phyloP scores from a whole-genome alignment of 2,113 vertebrate genomes.

The Thryonomys swinderianus region DNA sequence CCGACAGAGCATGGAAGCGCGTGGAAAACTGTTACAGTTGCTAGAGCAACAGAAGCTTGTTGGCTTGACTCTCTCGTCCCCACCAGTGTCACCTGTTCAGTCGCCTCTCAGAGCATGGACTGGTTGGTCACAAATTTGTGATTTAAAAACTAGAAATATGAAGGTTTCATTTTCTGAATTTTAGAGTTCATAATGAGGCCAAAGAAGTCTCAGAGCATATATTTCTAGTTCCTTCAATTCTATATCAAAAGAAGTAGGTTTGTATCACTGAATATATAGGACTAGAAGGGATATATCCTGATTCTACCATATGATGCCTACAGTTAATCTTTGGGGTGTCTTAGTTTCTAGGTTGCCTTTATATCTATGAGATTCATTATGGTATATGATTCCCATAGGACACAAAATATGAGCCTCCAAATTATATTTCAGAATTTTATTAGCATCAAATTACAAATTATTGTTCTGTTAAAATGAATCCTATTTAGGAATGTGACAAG shows the following conservation, averaged over 20 bases:
- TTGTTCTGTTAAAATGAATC: slow-evolving; percentile 20
- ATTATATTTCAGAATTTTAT: background rate
- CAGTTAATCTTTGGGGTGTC: background rate
- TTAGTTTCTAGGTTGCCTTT: background rate
- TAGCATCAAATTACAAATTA: background rate
- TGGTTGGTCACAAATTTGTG: slow-evolving; percentile 80
- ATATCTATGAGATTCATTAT: background rate
- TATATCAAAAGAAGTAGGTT: background rate
- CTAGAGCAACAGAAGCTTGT: slow-evolving; percentile 93
- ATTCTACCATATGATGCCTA: background rate
- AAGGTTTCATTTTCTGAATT: slow-evolving; percentile 12
- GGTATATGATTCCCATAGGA: background rate
- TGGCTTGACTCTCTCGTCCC: slow-evolving; percentile 77
- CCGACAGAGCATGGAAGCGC: slow-evolving; percentile 92
- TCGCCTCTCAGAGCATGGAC: slow-evolving; percentile 75
- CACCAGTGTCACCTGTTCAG: slow-evolving; percentile 84
- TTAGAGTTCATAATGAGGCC: background rate
- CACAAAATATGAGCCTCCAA: background rate
- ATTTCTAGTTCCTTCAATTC: background rate
- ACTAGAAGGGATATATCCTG: background rate
- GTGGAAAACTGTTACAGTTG: slow-evolving; percentile 91
- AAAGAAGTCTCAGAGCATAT: background rate
- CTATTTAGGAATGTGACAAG: slow-evolving; percentile 25
- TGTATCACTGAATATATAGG: background rate
- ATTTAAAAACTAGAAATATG: slow-evolving; percentile 31